phyloP scores from a whole-genome alignment of 2,888 invertebrate species.

The Leptothorax acervorum region DNA sequence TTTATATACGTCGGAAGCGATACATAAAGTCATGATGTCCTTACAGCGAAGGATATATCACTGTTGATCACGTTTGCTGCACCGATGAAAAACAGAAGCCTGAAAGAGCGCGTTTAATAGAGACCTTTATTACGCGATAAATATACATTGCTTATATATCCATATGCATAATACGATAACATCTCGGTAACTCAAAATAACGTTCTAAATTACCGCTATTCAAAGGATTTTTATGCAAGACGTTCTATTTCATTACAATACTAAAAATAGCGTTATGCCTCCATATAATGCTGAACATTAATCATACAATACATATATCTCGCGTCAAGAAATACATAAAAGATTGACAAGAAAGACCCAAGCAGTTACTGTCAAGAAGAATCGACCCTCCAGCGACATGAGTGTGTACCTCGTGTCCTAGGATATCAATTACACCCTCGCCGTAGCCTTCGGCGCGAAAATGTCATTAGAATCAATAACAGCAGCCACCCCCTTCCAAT shows the following conservation, averaged over 20 bases:
- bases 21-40: conserved; percentile 20
- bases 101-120: conserved; percentile 10
- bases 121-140: conserved; percentile 31
- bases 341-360: neutral
- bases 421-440: conserved; percentile 82
- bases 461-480: conserved; percentile 84
- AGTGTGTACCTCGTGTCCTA: conserved; percentile 70
- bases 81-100: conserved; percentile 38
- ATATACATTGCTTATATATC: neutral
- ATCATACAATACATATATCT: neutral
- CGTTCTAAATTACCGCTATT: conserved; percentile 5
- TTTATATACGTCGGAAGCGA: neutral
- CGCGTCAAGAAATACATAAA: neutral
- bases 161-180: neutral
- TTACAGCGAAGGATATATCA: conserved; percentile 1
- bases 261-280: neutral
- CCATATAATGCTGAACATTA: conserved; percentile 2
- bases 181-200: neutral
- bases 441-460: conserved; percentile 81
- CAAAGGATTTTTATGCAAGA: neutral
- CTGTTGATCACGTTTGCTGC: neutral
- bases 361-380: neutral
- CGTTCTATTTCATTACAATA: neutral
- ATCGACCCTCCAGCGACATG: conserved; percentile 30
- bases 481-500: conserved; percentile 65